Base-by-base conservation (phyloP, 2,888 invertebrate genomes). In the Acrocyrtus sp. region DNA sequence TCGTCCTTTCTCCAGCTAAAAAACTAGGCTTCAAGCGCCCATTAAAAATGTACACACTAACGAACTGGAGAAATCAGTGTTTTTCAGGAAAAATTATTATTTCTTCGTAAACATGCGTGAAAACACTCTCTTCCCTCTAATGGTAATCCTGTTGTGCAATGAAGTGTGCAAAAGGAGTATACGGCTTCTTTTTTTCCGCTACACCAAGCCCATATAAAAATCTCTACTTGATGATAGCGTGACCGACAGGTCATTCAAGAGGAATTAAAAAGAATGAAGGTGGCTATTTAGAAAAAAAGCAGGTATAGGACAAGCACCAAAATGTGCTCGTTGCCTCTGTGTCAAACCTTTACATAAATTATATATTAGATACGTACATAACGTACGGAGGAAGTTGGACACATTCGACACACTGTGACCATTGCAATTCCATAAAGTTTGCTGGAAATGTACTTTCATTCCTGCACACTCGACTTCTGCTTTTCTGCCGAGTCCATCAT, bases 181-280 rank as follows among this genome's bases (percentile, higher is more conserved):
- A 12, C 21, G 58, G 58, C 47, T 58, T 58, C 58, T n/a, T 4
- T n/a, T 24, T 22, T n/a, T n/a, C n/a, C n/a, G n/a, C n/a, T n/a
- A n/a, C n/a, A n/a, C n/a, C n/a, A n/a, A n/a, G n/a, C n/a, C n/a
- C n/a, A n/a, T n/a, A n/a, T n/a, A n/a, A n/a, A n/a, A n/a, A n/a
- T n/a, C n/a, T n/a, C 6, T 29, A 22, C 43, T 3, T 45, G 27
- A 24, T 19, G 4, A 60, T 60, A 21, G 50, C 61, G 61, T 61
- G 61, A 61, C 61, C 29, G 39, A 39, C 47, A 60, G 47, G 19
- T 17, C 19, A 45, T 39, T 10, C 12, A 39, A n/a, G n/a, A n/a
- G n/a, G n/a, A n/a, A n/a, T n/a, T n/a, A n/a, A n/a, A 54, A 54
- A 57, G 43, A 57, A 27, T 27, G 58, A 58, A 58, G 47, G 58